Conservation (phyloP, 2,888 invertebrate genomes). For the Morpho achilles region DNA sequence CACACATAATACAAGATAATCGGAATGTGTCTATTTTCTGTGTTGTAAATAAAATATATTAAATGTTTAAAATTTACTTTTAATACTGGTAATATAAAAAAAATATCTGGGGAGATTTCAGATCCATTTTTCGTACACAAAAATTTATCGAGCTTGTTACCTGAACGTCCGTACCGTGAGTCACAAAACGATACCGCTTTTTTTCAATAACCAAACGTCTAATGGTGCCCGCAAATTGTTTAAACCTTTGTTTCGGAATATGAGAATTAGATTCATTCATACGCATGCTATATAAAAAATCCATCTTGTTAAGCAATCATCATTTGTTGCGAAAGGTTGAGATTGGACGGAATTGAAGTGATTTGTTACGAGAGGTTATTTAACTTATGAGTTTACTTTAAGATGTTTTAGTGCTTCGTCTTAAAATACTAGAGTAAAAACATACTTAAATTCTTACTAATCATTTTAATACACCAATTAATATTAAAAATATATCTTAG, state of each 20-base stretch:
- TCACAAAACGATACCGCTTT: conserved; percentile 33
- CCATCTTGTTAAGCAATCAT: conserved; percentile 65
- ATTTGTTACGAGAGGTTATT: conserved; percentile 17
- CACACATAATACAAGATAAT: too few species aligned
- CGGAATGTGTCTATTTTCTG: too few species aligned
- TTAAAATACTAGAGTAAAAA: too few species aligned
- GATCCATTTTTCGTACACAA: too few species aligned
- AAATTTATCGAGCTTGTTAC: neutral
- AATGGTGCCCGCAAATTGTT: conserved; percentile 62
- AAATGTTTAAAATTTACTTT: too few species aligned
- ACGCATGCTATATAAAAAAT: conserved; percentile 50
- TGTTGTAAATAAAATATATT: too few species aligned
- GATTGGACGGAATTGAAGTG: conserved; percentile 19
- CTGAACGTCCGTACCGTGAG: conserved; percentile 25
- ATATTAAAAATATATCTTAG: too few species aligned
- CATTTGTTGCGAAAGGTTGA: conserved; percentile 49
- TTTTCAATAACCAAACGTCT: conserved; percentile 48
- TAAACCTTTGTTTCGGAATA: conserved; percentile 59
- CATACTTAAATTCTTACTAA: too few species aligned
- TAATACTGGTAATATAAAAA: too few species aligned
- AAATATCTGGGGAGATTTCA: too few species aligned
- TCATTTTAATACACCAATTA: too few species aligned
- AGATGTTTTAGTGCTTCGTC: too few species aligned
- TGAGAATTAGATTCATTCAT: conserved; percentile 53
- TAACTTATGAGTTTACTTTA: neutral